These are phyloP conservation scores for Ivindomyrus marchei DNA, from an alignment of 2,113 vertebrate species.

Conservation along the genomic window DNA sequence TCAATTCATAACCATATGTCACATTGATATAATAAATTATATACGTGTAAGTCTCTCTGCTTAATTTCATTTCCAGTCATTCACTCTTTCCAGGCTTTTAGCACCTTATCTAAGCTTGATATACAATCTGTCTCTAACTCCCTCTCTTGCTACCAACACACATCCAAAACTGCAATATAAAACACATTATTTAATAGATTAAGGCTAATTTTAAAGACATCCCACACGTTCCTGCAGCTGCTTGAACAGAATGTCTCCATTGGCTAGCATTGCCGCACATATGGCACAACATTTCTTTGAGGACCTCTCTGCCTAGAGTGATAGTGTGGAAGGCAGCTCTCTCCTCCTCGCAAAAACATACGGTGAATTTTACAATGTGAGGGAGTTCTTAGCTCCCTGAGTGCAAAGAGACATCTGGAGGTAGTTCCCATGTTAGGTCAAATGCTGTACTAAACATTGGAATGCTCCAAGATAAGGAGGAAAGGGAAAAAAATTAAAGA, in stretches of 20 bases:
- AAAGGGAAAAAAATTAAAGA: neutral
- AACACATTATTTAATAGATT: conserved; percentile 14
- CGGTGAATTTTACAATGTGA: neutral
- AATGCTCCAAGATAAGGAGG: neutral
- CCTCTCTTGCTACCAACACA: neutral
- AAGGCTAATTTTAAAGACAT: conserved; percentile 20
- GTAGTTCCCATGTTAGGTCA: neutral
- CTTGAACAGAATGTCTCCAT: conserved; percentile 16
- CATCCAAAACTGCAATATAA: neutral
- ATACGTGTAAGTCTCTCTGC: neutral
- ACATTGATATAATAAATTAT: neutral
- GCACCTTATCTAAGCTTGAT: neutral
- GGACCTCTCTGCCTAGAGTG: neutral
- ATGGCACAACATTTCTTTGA: conserved; percentile 7
- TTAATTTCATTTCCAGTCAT: conserved; percentile 6
- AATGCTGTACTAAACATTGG: neutral
- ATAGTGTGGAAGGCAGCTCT: neutral
- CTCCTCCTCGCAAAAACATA: conserved; percentile 26
- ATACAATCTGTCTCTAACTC: neutral
- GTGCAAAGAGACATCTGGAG: conserved; percentile 14
- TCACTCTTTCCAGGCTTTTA: neutral
- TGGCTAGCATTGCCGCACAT: conserved; percentile 2
- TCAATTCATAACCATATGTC: neutral
- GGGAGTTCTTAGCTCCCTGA: neutral
- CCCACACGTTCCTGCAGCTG: conserved; percentile 16